Base-by-base conservation (phyloP, 2,888 invertebrate species). In the Disparrhopalites patrizii region DNA sequence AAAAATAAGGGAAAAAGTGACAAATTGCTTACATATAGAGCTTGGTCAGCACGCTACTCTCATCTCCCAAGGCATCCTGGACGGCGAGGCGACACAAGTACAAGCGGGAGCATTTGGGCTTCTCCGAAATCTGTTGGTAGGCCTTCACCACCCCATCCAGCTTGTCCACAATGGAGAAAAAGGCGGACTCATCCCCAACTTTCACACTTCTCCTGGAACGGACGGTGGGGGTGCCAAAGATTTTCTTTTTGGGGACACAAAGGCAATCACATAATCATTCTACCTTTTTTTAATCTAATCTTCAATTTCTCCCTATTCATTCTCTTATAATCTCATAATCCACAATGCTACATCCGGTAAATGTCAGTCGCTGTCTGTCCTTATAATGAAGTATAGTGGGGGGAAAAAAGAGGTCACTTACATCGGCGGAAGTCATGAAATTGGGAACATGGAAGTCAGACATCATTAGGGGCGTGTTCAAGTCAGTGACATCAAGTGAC, bases 361-460 rank as follows among this genome's bases (percentile, higher is more conserved):
- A n/a, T n/a, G n/a, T n/a, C n/a, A n/a, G n/a, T n/a, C n/a, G n/a
- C n/a, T n/a, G n/a, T n/a, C n/a, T n/a, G n/a, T n/a, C n/a, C n/a
- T n/a, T n/a, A n/a, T n/a, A n/a, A n/a, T n/a, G n/a, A n/a, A n/a
- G n/a, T n/a, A n/a, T n/a, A n/a, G n/a, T n/a, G n/a, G n/a, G n/a
- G n/a, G n/a, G n/a, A n/a, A n/a, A n/a, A n/a, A n/a, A n/a, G n/a
- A n/a, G n/a, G 61, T 61, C 3, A 70, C 75, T 75, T 75, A 75
- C 75, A 70, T 75, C 75, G 64, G 73, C 68, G 51, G 70, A 67
- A 47, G 69, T 72, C 72, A 73, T 70, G 38, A 74, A 68, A 60
- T 68, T 72, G 27, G 75, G 75, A 31, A 75, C 67, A 50, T 75
- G 73, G 67, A 70, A 74, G 70, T 75, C 75, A 66, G 75, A 75